Evolutionary conservation across 1,140 invertebrate genomes (phyloP).

Genomic region (Drosophila nigrodunni): DNA sequence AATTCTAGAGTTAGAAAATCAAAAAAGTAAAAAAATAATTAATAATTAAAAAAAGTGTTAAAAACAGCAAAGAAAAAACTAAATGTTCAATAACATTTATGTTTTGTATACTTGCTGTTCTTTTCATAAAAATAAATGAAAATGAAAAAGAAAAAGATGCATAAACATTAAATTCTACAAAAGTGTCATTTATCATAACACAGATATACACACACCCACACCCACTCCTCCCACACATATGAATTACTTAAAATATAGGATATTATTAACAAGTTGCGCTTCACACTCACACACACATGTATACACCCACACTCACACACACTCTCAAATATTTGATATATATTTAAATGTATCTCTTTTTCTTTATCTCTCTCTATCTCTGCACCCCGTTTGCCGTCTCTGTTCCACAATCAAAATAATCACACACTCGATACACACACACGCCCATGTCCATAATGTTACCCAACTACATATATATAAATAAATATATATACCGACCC

Average conservation of each 20-base stretch:
- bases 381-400: constrained; percentile 20
- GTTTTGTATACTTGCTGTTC: constrained; percentile 20
- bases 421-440: constrained; percentile 22
- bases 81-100: background rate
- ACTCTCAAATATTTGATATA: constrained; percentile 31
- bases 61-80: constrained; percentile 26
- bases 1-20: constrained; percentile 2
- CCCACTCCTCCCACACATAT: constrained; percentile 39
- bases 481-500: background rate
- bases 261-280: constrained; percentile 44
- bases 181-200: constrained; percentile 61
- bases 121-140: constrained; percentile 1
- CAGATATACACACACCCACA: constrained; percentile 22
- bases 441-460: constrained; percentile 33
- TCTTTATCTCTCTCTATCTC: constrained; percentile 36
- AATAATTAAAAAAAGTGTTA: constrained; percentile 4
- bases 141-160: constrained; percentile 47
- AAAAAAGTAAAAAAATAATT: constrained; percentile 7
- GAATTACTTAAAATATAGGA: constrained; percentile 6
- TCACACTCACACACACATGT: constrained; percentile 29
- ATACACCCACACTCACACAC: constrained; percentile 7
- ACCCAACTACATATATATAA: constrained; percentile 20
- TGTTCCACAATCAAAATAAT: constrained; percentile 24
- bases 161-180: constrained; percentile 61
- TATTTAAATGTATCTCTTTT: constrained; percentile 45